These are phyloP conservation scores for Heterotilapia buettikoferi DNA, from an alignment of 2,113 vertebrate species.

Conservation along the genomic window DNA sequence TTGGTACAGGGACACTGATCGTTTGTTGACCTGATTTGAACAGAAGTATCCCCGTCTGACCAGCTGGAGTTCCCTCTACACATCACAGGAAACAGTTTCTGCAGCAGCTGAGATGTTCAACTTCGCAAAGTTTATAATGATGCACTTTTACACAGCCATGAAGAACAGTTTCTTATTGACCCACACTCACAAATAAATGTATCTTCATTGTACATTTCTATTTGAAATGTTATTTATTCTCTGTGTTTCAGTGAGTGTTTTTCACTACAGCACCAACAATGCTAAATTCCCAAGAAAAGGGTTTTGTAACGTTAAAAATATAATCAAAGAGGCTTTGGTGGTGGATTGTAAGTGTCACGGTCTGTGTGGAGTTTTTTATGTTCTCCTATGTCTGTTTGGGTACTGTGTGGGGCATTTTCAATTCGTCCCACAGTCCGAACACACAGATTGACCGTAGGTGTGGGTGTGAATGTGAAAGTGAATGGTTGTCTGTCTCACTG, in stretches of 20 bases:
- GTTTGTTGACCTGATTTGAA: background rate
- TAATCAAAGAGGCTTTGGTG: background rate
- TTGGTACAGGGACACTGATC: background rate
- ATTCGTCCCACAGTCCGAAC: background rate
- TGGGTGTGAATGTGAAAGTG: background rate
- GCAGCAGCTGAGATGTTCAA: background rate
- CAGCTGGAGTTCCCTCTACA: background rate
- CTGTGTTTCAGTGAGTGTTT: background rate
- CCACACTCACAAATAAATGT: background rate
- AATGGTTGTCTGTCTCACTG: background rate
- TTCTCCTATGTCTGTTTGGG: background rate
- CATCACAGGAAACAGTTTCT: background rate
- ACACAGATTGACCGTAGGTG: background rate
- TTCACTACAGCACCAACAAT: background rate
- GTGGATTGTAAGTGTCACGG: background rate
- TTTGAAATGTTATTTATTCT: background rate
- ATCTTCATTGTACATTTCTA: background rate
- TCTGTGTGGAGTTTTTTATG: background rate
- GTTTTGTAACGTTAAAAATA: too few relatives aligned
- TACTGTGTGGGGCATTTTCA: background rate
- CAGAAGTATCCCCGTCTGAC: background rate
- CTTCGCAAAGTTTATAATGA: background rate
- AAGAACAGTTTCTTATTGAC: background rate
- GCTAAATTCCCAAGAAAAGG: too few relatives aligned
- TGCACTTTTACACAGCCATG: background rate